Conservation (phyloP, 2,888 invertebrate genomes). For the Mamestra brassicae region DNA sequence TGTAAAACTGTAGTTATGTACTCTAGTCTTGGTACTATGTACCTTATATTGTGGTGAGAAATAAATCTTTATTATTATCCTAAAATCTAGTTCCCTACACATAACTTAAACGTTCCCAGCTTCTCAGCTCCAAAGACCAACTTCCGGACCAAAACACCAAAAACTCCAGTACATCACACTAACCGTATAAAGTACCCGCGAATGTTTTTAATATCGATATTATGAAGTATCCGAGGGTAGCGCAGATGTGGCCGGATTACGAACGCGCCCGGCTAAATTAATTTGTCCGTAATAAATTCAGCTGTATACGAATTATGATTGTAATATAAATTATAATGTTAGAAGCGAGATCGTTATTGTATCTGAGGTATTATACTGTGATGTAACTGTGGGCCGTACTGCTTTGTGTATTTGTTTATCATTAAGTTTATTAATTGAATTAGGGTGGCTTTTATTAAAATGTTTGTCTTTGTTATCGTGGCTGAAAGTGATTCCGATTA, state of each 20-base stretch:
- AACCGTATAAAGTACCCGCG: constrained; percentile 47
- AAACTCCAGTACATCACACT: constrained; percentile 36
- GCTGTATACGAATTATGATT: constrained; percentile 80
- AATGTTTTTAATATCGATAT: constrained; percentile 76
- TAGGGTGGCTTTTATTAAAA: constrained; percentile 28
- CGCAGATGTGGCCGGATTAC: constrained; percentile 80
- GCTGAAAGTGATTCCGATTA: not conserved
- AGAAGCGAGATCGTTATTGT: constrained; percentile 67
- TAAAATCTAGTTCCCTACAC: not conserved
- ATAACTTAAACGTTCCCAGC: not conserved
- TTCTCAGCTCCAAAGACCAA: not conserved
- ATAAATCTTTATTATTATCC: too few relatives aligned
- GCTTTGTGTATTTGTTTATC: constrained; percentile 41
- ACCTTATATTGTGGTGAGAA: too few relatives aligned
- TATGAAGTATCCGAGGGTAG: constrained; percentile 64
- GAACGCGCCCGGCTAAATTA: constrained; percentile 76
- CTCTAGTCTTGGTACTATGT: too few relatives aligned
- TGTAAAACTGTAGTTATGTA: too few relatives aligned
- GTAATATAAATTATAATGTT: constrained; percentile 79
- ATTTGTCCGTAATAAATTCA: constrained; percentile 82
- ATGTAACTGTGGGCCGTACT: constrained; percentile 23
- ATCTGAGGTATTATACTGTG: constrained; percentile 63
- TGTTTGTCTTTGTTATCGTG: constrained; percentile 32
- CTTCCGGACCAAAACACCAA: constrained; percentile 1
- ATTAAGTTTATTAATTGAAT: constrained; percentile 37